phyloP scores from a whole-genome alignment of 2,113 vertebrate genomes.

The Erythrocercus mccallii region DNA sequence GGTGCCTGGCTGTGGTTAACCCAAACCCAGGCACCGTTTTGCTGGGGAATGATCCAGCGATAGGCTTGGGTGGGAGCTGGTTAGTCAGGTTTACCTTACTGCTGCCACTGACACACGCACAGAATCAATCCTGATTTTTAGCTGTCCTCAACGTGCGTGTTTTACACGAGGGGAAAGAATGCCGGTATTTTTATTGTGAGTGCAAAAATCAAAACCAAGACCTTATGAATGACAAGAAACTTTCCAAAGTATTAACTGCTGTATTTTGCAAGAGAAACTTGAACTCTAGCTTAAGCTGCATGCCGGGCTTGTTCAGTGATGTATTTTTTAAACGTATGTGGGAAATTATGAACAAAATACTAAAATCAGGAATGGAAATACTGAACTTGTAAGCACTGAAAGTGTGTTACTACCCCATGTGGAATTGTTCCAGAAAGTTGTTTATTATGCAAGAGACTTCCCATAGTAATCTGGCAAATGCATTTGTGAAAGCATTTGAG shows the following conservation, averaged over 20 bases:
- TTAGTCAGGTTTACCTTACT: background rate
- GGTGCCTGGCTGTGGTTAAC: background rate
- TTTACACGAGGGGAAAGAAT: background rate
- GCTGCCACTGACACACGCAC: background rate
- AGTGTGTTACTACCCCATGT: constrained; percentile 3
- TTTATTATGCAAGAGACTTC: constrained; percentile 47
- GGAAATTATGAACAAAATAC: background rate
- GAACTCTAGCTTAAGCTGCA: background rate
- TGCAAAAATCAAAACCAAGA: background rate
- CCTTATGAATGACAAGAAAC: background rate
- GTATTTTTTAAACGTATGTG: background rate
- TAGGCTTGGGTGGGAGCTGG: background rate
- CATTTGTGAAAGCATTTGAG: background rate
- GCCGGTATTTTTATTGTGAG: accelerated
- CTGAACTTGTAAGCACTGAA: constrained; percentile 4
- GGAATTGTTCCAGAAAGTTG: constrained; percentile 59
- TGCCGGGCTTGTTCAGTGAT: background rate
- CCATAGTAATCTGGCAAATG: background rate
- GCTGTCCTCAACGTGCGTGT: background rate
- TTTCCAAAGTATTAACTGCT: background rate
- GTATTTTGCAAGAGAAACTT: background rate
- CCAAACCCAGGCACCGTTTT: background rate
- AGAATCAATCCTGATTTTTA: background rate
- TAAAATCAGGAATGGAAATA: constrained; percentile 1
- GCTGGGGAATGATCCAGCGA: background rate